Conservation (phyloP, 1,140 invertebrate species). For the Calliopsis andreniformis region DNA sequence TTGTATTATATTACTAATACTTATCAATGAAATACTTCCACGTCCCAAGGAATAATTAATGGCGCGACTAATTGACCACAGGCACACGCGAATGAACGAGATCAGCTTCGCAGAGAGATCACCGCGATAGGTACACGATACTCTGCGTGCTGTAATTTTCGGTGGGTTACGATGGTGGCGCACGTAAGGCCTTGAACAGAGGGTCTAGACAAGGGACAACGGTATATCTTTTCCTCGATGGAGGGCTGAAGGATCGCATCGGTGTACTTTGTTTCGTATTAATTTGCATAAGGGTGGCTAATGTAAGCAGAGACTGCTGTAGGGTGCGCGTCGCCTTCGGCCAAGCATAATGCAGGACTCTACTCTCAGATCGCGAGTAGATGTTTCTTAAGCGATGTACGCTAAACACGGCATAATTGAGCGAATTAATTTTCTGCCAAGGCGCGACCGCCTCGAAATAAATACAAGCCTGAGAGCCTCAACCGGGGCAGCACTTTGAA, state of each 20-base stretch:
- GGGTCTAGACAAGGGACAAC: conserved; percentile 21
- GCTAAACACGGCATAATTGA: conserved; percentile 62
- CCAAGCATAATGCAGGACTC: conserved; percentile 43
- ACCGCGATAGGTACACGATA: conserved; percentile 18
- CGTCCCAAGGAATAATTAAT: neutral
- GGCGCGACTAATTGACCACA: neutral
- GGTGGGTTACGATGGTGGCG: neutral
- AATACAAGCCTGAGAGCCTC: conserved; percentile 21
- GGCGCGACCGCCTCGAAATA: conserved; percentile 12
- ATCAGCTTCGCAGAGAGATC: conserved; percentile 3
- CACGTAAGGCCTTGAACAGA: conserved; percentile 21
- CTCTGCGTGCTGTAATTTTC: conserved; percentile 11
- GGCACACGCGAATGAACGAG: neutral
- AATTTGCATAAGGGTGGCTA: conserved; percentile 69
- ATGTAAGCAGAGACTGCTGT: conserved; percentile 63
- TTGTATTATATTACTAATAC: too few relatives aligned
- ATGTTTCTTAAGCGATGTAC: conserved; percentile 56
- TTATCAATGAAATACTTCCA: neutral
- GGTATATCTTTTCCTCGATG: conserved; percentile 34
- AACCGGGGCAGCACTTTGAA: neutral
- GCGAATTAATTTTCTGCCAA: conserved; percentile 58
- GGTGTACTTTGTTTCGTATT: conserved; percentile 66
- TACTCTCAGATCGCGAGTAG: conserved; percentile 38
- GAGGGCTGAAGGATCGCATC: conserved; percentile 56
- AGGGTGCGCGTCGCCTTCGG: conserved; percentile 53